Percentiles rank a stretch among this genome's conserved stretches.
Conservation (phyloP, 2,888 invertebrate genomes). For the Chymomyza procnemis region DNA sequence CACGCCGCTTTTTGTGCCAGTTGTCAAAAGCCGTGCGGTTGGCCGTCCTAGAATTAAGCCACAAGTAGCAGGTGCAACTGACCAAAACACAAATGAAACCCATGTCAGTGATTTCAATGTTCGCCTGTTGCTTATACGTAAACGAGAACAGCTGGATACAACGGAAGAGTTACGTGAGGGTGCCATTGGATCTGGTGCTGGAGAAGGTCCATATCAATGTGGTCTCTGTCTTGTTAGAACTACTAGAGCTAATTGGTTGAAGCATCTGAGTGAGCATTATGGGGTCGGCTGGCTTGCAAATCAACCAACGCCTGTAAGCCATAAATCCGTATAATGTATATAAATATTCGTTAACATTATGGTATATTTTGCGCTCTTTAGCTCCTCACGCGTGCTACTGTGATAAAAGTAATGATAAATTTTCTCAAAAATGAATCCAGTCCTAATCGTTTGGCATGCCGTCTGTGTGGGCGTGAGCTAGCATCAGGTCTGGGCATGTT, state of each 20-base stretch:
- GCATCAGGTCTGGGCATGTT: conserved; percentile 71
- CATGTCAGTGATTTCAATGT: conserved; percentile 49
- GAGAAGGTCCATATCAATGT: conserved; percentile 61
- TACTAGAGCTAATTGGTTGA: conserved; percentile 46
- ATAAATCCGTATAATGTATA: neutral
- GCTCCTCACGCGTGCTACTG: conserved; percentile 44
- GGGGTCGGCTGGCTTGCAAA: conserved; percentile 75
- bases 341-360: no score
- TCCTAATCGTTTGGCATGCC: conserved; percentile 61
- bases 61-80: neutral
- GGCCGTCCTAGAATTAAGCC: neutral
- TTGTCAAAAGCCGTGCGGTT: neutral
- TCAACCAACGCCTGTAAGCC: conserved; percentile 56
- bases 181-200: conserved; percentile 31
- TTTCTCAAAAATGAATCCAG: conserved; percentile 48
- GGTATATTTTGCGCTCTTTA: conserved; percentile 28
- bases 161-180: conserved; percentile 46
- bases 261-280: conserved; percentile 72
- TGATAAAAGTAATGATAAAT: conserved; percentile 50
- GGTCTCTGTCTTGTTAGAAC: conserved; percentile 71
- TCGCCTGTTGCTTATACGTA: conserved; percentile 67
- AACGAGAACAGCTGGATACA: conserved; percentile 67
- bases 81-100: neutral
- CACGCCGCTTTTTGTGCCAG: neutral
- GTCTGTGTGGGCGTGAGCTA: conserved; percentile 62